A percentile compares a stretch with the other conserved stretches of the same genome.
phyloP scores from a whole-genome alignment of 2,113 vertebrate genomes.

The Ursus arctos region DNA sequence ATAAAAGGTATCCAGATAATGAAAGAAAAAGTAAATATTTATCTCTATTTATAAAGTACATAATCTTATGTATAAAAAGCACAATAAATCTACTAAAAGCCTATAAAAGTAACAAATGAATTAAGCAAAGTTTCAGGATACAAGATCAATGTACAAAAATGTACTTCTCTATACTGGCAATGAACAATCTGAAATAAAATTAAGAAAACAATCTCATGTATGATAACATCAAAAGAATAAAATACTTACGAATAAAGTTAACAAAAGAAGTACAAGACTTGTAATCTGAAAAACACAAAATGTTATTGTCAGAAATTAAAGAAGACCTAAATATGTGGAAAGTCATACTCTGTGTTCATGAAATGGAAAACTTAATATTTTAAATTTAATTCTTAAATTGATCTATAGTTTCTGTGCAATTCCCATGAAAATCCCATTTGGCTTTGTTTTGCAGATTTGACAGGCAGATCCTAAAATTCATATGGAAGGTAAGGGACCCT shows the following conservation, averaged over 20 bases:
- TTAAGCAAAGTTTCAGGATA: neutral
- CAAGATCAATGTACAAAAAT: neutral
- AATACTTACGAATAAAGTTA: conserved; percentile 17
- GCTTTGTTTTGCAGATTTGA: neutral
- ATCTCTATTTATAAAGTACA: neutral
- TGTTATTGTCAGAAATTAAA: neutral
- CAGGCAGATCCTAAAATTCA: neutral
- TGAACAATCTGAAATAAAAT: conserved; percentile 13
- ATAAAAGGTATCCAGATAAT: neutral
- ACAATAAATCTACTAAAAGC: neutral
- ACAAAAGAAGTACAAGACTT: neutral
- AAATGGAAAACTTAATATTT: neutral
- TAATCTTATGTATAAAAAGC: neutral
- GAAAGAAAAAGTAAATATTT: conserved; percentile 7
- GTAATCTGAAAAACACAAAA: neutral
- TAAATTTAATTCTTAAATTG: neutral
- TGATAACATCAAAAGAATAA: conserved; percentile 26
- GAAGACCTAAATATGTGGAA: neutral
- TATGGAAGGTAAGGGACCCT: neutral
- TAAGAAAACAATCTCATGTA: conserved; percentile 25
- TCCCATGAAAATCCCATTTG: conserved; percentile 3
- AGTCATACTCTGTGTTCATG: neutral
- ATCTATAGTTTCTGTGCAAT: neutral
- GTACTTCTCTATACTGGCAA: neutral
- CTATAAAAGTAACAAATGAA: neutral